phyloP scores from a whole-genome alignment of 2,113 vertebrate genomes.

The Ciconia boyciana region DNA sequence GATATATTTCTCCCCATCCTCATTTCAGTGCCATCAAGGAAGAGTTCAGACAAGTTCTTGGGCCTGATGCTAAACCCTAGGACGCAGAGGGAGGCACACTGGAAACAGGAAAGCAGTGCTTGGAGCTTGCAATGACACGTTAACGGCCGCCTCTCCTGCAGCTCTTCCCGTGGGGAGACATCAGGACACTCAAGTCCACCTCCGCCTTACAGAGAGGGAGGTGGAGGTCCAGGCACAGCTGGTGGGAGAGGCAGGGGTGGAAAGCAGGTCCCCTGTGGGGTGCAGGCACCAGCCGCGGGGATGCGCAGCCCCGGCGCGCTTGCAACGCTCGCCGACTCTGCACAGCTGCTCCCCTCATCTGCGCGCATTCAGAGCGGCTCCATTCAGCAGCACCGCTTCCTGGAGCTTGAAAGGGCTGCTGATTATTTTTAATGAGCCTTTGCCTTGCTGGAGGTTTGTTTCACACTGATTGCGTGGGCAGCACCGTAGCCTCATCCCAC shows the following conservation, averaged over 20 bases:
- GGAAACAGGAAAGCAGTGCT: background rate
- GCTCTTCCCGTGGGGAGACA: background rate
- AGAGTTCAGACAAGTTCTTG: background rate
- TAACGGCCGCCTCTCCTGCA: background rate
- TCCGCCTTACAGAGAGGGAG: background rate
- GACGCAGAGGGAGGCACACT: background rate
- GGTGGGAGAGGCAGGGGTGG: background rate
- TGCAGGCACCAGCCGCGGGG: background rate
- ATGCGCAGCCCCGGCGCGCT: rapidly evolving
- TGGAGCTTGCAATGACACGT: rapidly evolving
- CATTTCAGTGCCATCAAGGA: background rate
- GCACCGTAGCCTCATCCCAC: rapidly evolving
- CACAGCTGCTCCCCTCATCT: background rate
- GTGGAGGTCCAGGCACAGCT: background rate
- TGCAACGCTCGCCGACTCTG: rapidly evolving
- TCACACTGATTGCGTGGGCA: background rate
- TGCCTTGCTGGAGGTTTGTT: background rate
- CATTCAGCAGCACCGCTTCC: background rate
- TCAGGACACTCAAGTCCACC: background rate
- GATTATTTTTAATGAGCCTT: background rate
- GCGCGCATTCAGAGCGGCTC: background rate
- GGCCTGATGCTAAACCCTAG: background rate
- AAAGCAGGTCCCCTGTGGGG: background rate
- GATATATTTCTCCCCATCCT: background rate
- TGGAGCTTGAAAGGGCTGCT: background rate